Percentiles rank a stretch among this genome's conserved stretches.
Evolutionary conservation across 2,888 invertebrate genomes (phyloP).

Genomic region (Uloborus plumipes): DNA sequence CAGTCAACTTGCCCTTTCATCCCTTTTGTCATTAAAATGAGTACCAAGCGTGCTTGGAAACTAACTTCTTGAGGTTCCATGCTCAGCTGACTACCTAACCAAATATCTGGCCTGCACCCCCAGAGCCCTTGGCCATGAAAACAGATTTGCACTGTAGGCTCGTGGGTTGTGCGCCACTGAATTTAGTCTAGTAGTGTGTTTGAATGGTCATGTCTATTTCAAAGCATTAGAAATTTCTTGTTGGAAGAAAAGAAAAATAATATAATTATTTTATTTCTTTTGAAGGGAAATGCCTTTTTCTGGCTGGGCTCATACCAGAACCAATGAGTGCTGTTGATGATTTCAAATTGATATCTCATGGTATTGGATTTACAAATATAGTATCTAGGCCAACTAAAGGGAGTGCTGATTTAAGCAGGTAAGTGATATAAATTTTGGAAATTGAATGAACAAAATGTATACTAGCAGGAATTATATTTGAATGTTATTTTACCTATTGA

Average conservation of each 20-base stretch:
- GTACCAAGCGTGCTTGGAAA: too few species aligned
- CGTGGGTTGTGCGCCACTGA: too few species aligned
- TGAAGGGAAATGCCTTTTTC: constrained; percentile 90
- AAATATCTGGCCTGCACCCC: too few species aligned
- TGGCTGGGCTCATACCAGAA: constrained; percentile 93
- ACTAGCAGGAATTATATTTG: not conserved
- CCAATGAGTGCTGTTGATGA: constrained; percentile 98
- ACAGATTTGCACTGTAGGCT: too few species aligned
- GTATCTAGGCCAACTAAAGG: constrained; percentile 95
- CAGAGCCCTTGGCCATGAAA: too few species aligned
- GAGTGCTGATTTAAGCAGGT: constrained; percentile 81
- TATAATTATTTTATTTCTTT: not conserved
- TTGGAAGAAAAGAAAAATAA: not conserved
- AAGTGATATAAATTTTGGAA: not conserved
- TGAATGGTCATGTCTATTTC: not conserved
- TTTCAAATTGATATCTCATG: constrained; percentile 90
- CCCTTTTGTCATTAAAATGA: too few species aligned
- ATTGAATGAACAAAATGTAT: not conserved
- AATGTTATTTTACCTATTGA: not conserved
- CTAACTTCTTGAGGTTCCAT: too few species aligned
- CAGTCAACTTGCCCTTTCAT: too few species aligned
- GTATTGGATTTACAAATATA: constrained; percentile 99
- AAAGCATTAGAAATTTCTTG: not conserved
- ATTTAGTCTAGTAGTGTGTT: not conserved
- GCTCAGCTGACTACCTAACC: too few species aligned